Evolutionary conservation across 2,113 vertebrate genomes (phyloP), one percentile per base, ranked within the genome.

Genomic region (Epinephelus moara): DNA sequence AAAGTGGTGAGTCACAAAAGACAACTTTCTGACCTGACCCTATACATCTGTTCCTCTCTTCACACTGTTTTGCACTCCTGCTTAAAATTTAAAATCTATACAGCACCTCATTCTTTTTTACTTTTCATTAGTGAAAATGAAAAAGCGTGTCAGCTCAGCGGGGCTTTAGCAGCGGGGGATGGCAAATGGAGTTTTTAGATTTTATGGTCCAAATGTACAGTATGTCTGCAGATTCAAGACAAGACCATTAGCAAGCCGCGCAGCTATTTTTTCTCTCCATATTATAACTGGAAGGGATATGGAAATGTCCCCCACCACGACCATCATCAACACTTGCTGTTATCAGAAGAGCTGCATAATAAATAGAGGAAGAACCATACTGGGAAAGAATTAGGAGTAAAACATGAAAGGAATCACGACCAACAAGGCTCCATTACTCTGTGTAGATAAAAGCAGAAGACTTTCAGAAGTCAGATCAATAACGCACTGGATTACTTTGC

Each of bases 71-170:
- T 59, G 15, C 25, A 37, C 27, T 67, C 60, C 49, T 49, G 57
- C 59, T 69, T 57, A 2, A 67, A 37, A 53, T 70, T 53, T 67
- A 30, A 64, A 63, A 78, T 81, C 70, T 63, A 66, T 52, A 40
- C 14, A 23, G 63, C 42, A 57, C 53, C 14, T 47, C 40, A 23
- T 72, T 78, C 62, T 61, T 73, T 59, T 37, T 75, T 23, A 13
- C 70, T 64, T 88, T 82, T 75, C 80, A 72, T 83, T 74, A 68
- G 42, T 15, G 40, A 52, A 78, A 42, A 49, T 25, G 57, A 68
- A 71, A 85, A 83, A 83, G 13, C 56, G 59, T 85, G 89, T 87
- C 76, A 69, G 82, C 87, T 75, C 85, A 87, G 87, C 47, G 27
- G 82, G 86, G 81, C 70, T 67, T 79, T 11, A 33, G 63, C 72